phyloP scores from a whole-genome alignment of 2,113 vertebrate species.

The Cryptoleucopteryx plumbea region DNA sequence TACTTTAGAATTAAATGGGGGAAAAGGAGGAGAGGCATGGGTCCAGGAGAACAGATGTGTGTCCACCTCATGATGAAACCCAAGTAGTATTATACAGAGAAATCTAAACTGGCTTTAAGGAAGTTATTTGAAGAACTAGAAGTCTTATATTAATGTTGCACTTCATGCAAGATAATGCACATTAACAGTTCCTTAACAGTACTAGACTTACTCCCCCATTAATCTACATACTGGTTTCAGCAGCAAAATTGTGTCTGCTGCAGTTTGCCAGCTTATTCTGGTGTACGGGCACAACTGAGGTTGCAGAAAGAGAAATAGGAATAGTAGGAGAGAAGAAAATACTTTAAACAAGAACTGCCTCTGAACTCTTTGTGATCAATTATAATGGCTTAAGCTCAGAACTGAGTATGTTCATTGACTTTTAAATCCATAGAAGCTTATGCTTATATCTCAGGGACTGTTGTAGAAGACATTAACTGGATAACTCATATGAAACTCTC shows the following conservation, averaged over 20 bases:
- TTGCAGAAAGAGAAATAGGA: not conserved
- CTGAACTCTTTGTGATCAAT: not conserved
- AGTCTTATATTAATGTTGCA: not conserved
- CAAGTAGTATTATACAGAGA: not conserved
- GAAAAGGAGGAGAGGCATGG: not conserved
- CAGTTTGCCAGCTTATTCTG: not conserved
- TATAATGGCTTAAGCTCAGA: not conserved
- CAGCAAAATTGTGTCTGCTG: not conserved
- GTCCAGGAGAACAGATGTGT: not conserved
- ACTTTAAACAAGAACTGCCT: not conserved
- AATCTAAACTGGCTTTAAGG: not conserved
- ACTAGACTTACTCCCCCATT: not conserved
- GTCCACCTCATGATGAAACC: not conserved
- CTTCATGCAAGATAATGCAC: not conserved
- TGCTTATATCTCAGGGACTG: not conserved
- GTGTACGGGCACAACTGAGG: not conserved
- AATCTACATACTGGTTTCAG: not conserved
- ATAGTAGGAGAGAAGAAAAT: not conserved
- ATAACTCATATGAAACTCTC: not conserved
- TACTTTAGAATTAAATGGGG: not conserved
- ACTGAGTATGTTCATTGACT: not conserved
- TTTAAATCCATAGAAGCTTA: not conserved
- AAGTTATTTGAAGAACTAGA: not conserved
- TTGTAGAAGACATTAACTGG: not conserved
- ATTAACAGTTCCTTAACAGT: not conserved